phyloP scores from a whole-genome alignment of 2,888 invertebrate species.

The Yponomeuta cagnagella region DNA sequence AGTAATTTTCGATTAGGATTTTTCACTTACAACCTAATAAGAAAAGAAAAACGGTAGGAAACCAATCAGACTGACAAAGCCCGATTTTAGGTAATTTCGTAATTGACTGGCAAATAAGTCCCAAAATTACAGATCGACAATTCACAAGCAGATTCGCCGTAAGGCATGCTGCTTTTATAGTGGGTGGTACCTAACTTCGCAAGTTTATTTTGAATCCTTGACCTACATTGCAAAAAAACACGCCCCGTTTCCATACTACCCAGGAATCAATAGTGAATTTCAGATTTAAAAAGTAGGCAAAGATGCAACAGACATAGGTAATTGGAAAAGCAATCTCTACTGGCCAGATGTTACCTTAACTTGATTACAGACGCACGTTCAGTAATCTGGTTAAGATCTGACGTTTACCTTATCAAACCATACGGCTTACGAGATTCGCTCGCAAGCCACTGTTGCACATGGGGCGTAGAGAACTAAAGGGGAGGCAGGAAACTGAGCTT shows the following conservation, averaged over 20 bases:
- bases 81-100: too few species aligned
- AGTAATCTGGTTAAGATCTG: conserved; percentile 4
- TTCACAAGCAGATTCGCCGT: too few species aligned
- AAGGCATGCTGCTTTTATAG: too few species aligned
- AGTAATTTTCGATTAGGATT: background rate
- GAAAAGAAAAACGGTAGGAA: too few species aligned
- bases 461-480: conserved; percentile 23
- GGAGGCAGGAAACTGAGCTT: conserved; percentile 32
- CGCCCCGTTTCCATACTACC: background rate
- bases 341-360: too few species aligned
- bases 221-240: background rate
- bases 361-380: background rate
- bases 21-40: background rate
- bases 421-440: conserved; percentile 21
- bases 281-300: too few species aligned
- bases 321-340: too few species aligned
- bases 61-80: too few species aligned
- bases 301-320: too few species aligned
- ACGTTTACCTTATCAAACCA: conserved; percentile 11
- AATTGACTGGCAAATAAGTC: too few species aligned
- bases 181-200: background rate
- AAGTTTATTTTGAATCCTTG: background rate
- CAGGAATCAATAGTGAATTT: background rate
- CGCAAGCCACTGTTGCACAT: conserved; percentile 25
- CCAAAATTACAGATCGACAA: too few species aligned